phyloP scores from a whole-genome alignment of 2,888 invertebrate genomes.

The Timema cristinae region DNA sequence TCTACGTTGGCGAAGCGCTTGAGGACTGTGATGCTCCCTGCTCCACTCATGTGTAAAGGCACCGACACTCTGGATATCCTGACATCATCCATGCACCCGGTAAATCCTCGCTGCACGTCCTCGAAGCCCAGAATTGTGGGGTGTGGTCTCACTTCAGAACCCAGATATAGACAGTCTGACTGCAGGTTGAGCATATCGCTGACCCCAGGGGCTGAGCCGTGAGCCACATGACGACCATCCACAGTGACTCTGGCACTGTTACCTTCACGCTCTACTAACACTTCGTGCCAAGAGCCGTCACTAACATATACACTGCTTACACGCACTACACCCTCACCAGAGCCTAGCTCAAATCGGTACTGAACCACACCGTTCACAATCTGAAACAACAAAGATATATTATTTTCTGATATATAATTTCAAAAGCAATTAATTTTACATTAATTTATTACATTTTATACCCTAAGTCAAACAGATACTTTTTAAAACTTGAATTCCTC shows the following conservation, averaged over 20 bases:
- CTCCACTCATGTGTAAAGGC: slow-evolving; percentile 67
- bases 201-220: slow-evolving; percentile 75
- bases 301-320: slow-evolving; percentile 73
- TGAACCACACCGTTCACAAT: slow-evolving; percentile 79
- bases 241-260: slow-evolving; percentile 74
- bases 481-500: no score
- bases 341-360: slow-evolving; percentile 89
- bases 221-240: slow-evolving; percentile 68
- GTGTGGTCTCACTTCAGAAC: slow-evolving; percentile 75
- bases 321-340: slow-evolving; percentile 80
- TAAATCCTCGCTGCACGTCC: slow-evolving; percentile 78
- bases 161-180: slow-evolving; percentile 76
- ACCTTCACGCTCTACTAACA: slow-evolving; percentile 73
- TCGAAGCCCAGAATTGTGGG: slow-evolving; percentile 65
- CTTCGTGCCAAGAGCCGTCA: slow-evolving; percentile 81
- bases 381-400: slow-evolving; percentile 40
- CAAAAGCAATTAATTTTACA: no score
- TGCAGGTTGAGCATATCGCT: slow-evolving; percentile 81
- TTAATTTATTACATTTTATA: no score
- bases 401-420: no score
- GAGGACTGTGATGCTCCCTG: slow-evolving; percentile 58
- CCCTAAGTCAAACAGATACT: no score
- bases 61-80: slow-evolving; percentile 69
- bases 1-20: slow-evolving; percentile 67
- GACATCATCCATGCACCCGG: slow-evolving; percentile 88